These are phyloP conservation scores for Andrena fulva DNA, from an alignment of 2,888 invertebrate species.

Conservation along the genomic window DNA sequence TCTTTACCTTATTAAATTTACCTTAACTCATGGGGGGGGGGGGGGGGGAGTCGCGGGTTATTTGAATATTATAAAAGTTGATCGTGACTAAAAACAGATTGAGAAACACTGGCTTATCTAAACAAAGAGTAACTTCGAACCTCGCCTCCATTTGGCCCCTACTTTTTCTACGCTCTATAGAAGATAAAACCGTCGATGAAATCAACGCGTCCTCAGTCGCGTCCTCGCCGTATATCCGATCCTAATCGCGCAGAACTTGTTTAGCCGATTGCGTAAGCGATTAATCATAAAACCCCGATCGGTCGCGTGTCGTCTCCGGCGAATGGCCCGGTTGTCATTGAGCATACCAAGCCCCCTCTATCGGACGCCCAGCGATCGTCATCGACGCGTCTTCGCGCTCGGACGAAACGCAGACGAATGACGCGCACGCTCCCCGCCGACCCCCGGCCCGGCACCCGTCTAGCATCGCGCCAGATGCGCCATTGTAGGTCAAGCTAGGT, in stretches of 20 bases:
- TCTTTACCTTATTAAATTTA: no score
- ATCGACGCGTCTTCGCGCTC: constrained; percentile 32
- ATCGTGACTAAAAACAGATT: no score
- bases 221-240: not conserved
- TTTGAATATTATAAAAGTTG: no score
- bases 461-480: constrained; percentile 34
- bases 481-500: constrained; percentile 69
- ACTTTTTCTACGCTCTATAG: not conserved
- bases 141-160: no score
- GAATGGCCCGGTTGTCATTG: constrained; percentile 14
- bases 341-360: not conserved
- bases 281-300: constrained; percentile 18
- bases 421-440: not conserved
- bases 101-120: no score
- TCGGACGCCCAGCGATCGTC: constrained; percentile 12
- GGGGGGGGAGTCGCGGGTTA: no score
- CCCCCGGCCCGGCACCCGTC: not conserved
- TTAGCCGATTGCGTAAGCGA: constrained; percentile 22
- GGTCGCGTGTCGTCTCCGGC: not conserved
- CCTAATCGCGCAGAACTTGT: not conserved
- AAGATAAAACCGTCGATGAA: not conserved
- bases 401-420: constrained; percentile 6
- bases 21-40: no score
- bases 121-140: no score
- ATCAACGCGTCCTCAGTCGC: not conserved